A percentile compares a stretch with the other conserved stretches of the same genome.
Conservation (phyloP, 2,113 vertebrate species). For the Tylochromis polylepis region DNA sequence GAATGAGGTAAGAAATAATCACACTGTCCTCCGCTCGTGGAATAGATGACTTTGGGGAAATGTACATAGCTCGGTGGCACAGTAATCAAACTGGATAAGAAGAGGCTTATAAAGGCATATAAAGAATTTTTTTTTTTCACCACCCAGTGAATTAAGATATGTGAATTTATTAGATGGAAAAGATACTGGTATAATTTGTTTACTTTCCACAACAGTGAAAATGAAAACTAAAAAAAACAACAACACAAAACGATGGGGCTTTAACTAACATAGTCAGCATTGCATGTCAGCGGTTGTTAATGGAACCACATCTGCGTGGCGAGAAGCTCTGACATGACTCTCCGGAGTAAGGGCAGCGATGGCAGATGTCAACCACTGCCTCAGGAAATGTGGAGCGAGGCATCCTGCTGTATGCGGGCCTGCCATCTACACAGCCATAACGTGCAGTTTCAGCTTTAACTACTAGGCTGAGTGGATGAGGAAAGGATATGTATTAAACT, state of each 20-base stretch:
- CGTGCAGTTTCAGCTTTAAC: not conserved
- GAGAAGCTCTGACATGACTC: not conserved
- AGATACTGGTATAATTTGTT: not conserved
- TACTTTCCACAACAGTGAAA: not conserved
- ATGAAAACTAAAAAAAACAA: too few species aligned
- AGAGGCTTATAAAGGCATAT: not conserved
- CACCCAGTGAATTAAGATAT: not conserved
- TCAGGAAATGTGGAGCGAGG: conserved; percentile 10
- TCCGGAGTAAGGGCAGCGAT: not conserved
- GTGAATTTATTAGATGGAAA: not conserved
- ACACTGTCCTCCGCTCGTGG: conserved; percentile 49
- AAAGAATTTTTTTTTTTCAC: rapidly evolving
- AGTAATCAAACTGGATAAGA: not conserved
- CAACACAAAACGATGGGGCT: not conserved
- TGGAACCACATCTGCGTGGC: conserved; percentile 28
- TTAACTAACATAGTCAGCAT: not conserved
- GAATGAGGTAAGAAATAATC: conserved; percentile 66
- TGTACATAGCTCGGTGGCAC: not conserved
- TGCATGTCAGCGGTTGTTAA: conserved; percentile 20
- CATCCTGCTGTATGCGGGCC: not conserved
- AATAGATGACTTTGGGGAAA: conserved; percentile 58
- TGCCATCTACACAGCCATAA: not conserved
- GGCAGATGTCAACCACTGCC: conserved; percentile 48
- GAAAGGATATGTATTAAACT: not conserved
- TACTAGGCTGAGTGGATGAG: not conserved